These are phyloP conservation scores for Pseudoips prasinana DNA, from an alignment of 2,888 invertebrate species.

Conservation along the genomic window DNA sequence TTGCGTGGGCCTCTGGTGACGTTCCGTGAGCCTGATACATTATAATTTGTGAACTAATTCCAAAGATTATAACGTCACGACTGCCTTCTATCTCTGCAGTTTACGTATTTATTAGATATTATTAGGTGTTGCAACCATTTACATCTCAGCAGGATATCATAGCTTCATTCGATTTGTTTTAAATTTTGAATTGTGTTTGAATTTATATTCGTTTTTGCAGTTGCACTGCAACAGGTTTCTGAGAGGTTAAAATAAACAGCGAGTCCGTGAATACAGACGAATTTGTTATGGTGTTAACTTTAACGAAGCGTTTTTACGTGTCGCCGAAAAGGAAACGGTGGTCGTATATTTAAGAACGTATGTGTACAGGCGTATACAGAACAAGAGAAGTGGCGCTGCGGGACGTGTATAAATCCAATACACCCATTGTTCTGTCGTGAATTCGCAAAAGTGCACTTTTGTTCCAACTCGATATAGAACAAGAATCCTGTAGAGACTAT, in stretches of 20 bases:
- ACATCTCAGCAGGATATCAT: constrained; percentile 10
- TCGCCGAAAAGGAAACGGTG: constrained; percentile 16
- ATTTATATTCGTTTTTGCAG: too few species aligned
- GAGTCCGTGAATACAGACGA: constrained; percentile 3
- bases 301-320: constrained; percentile 22
- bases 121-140: constrained; percentile 23
- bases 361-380: constrained; percentile 27
- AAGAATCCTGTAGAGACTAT: constrained; percentile 38
- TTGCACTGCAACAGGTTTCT: too few species aligned
- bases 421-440: constrained; percentile 66
- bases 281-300: constrained; percentile 20
- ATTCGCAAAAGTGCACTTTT: constrained; percentile 54
- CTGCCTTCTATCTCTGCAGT: constrained; percentile 22
- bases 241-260: constrained; percentile 3
- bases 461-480: constrained; percentile 38
- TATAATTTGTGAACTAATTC: constrained; percentile 40
- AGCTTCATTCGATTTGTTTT: neutral
- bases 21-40: constrained; percentile 43
- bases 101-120: constrained; percentile 22
- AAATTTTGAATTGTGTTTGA: too few species aligned
- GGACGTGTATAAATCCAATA: constrained; percentile 62
- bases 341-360: constrained; percentile 11
- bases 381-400: constrained; percentile 51
- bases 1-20: constrained; percentile 40
- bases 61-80: constrained; percentile 33